These are phyloP conservation scores for Neopelma chrysocephalum DNA, from an alignment of 2,797 vertebrate species.

Conservation along the genomic window DNA sequence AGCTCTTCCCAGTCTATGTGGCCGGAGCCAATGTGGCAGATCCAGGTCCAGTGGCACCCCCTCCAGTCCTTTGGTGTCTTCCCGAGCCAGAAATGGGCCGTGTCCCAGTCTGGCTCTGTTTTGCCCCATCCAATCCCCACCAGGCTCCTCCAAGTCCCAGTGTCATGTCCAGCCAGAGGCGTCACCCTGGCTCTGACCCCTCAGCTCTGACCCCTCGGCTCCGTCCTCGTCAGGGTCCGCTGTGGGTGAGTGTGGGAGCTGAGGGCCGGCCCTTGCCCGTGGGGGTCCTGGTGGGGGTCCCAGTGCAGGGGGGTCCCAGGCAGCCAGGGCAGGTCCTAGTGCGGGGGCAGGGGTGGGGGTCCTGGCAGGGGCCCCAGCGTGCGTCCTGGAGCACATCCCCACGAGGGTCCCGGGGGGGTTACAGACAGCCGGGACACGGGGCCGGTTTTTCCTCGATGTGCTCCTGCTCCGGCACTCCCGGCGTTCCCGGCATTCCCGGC, in stretches of 20 bases:
- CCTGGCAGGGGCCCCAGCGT: background rate
- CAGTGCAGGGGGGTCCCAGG: background rate
- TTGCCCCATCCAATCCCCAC: background rate
- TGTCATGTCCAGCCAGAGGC: rapidly evolving
- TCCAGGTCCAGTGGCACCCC: background rate
- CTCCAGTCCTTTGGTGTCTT: background rate
- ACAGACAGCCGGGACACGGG: conserved; percentile 22
- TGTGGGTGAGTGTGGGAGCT: rapidly evolving
- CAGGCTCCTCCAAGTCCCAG: background rate
- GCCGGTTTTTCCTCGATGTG: conserved; percentile 1
- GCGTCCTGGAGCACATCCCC: background rate
- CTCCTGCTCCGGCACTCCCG: background rate
- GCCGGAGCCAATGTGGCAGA: background rate
- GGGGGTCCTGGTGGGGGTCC: background rate
- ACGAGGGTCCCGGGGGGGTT: background rate
- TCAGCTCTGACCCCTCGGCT: rapidly evolving
- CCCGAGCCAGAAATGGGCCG: background rate
- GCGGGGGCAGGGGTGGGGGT: background rate
- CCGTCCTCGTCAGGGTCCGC: no score
- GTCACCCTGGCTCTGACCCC: background rate
- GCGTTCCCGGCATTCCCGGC: background rate
- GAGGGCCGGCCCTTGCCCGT: rapidly evolving
- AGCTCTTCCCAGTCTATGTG: background rate
- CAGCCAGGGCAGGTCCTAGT: background rate
- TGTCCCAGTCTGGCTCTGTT: background rate